phyloP scores from a whole-genome alignment of 2,797 vertebrate genomes.

The Hylomyscus alleni region DNA sequence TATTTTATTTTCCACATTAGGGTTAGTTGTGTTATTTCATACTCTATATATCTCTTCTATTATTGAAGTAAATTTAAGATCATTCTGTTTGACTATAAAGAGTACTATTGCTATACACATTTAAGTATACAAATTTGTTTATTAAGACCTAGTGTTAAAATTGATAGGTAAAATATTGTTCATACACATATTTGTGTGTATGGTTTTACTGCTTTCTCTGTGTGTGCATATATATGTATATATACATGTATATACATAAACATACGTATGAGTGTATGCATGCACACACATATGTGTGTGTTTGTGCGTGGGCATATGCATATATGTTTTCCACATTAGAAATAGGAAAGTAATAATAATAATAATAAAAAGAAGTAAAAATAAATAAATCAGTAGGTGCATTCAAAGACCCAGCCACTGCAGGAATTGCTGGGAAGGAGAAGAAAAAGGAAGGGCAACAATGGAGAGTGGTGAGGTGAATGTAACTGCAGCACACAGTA shows the following conservation, averaged over 20 bases:
- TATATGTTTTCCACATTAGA: neutral
- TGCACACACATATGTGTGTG: neutral
- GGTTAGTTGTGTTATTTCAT: neutral
- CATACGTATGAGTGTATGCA: too few species aligned
- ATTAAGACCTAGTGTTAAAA: neutral
- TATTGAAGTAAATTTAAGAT: neutral
- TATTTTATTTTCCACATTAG: neutral
- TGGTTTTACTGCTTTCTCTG: fast-evolving
- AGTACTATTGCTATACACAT: neutral
- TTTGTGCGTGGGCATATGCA: neutral
- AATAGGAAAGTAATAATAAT: too few species aligned
- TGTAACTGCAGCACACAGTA: neutral
- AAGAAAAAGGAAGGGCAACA: too few species aligned
- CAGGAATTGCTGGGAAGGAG: too few species aligned
- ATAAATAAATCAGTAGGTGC: neutral
- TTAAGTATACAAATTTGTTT: neutral
- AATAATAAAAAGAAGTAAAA: too few species aligned
- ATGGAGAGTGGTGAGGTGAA: too few species aligned
- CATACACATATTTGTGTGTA: neutral
- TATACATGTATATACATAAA: neutral
- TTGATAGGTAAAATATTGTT: neutral
- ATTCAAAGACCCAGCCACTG: neutral
- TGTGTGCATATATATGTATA: neutral
- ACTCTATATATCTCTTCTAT: neutral
- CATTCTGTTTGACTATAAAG: neutral